Conservation (phyloP, 35 echinoderm and acorn worm species). For the Heliocidaris tuberculata region DNA sequence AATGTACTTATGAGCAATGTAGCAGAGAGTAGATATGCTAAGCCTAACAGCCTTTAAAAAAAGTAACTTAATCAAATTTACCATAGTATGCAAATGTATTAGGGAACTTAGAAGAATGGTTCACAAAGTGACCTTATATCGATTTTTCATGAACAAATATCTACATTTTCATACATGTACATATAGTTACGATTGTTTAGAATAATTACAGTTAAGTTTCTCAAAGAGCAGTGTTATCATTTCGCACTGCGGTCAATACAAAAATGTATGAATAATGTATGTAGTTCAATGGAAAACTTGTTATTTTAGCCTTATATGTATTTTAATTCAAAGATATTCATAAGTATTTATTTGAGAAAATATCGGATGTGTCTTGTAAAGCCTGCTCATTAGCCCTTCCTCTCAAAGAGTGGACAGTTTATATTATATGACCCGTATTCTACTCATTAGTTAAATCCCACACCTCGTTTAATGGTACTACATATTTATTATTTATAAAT, state of each 20-base stretch:
- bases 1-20: not conserved
- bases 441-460: too few species aligned
- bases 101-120: conserved; percentile 34
- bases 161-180: conserved; percentile 39
- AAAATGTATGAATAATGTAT: not conserved
- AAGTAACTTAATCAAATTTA: not conserved
- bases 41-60: not conserved
- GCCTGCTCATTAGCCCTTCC: too few species aligned
- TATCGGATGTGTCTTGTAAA: not conserved
- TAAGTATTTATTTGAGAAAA: not conserved
- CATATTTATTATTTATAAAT: too few species aligned
- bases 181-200: not conserved
- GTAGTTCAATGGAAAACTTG: not conserved
- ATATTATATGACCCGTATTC: too few species aligned
- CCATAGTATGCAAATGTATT: conserved; percentile 3
- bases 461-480: too few species aligned
- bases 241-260: not conserved
- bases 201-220: not conserved
- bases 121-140: conserved; percentile 54
- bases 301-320: not conserved
- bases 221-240: conserved; percentile 13
- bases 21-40: not conserved
- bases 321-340: not conserved
- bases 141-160: conserved; percentile 48
- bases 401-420: too few species aligned